Evolutionary conservation across 1,140 invertebrate species (phyloP).

Genomic region (Caerostris darwini): DNA sequence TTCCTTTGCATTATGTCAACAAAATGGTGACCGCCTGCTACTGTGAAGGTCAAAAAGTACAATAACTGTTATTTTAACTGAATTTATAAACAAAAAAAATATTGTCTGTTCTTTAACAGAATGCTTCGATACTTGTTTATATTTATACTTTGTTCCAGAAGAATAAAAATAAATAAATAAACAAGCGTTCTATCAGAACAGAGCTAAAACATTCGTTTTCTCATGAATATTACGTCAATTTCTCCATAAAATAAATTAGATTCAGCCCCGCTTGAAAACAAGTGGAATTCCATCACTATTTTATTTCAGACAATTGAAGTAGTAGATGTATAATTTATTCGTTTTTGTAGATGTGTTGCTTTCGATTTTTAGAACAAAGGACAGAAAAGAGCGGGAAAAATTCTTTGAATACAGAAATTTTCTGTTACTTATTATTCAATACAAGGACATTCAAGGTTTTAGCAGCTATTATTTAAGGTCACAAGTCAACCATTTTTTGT

Average conservation of each 20-base stretch:
- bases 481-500: background rate
- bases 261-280: background rate
- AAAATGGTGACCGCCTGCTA: slow-evolving; percentile 32
- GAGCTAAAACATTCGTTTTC: background rate
- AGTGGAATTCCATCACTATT: background rate
- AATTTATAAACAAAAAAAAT: background rate
- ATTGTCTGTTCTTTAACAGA: background rate
- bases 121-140: background rate
- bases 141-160: background rate
- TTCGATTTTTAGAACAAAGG: slow-evolving; percentile 4
- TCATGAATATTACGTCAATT: background rate
- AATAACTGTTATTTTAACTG: slow-evolving; percentile 31
- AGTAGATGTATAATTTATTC: background rate
- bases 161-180: background rate
- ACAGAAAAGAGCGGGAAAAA: background rate
- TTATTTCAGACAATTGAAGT: background rate
- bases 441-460: background rate
- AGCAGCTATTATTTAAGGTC: background rate
- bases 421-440: slow-evolving; percentile 22
- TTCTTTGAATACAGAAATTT: background rate
- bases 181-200: background rate
- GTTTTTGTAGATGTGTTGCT: background rate
- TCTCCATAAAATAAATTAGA: background rate
- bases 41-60: slow-evolving; percentile 16
- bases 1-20: slow-evolving; percentile 23